Percentiles rank a stretch among this genome's conserved stretches.
Evolutionary conservation across 1,140 invertebrate species (phyloP).

Genomic region (Bombus polaris): DNA sequence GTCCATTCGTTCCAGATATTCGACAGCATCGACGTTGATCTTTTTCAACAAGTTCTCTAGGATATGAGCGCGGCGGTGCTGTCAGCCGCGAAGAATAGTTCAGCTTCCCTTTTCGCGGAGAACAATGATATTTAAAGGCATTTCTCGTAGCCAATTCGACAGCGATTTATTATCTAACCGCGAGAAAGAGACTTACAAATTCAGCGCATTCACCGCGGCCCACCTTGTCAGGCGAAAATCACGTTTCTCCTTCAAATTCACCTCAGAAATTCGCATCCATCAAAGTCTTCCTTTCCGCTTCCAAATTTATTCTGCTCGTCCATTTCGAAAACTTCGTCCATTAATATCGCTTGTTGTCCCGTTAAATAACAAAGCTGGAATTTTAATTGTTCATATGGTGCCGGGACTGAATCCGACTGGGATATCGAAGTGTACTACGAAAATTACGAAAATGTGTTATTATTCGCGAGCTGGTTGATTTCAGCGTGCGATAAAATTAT

Average conservation of each 20-base stretch:
- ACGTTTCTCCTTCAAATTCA: neutral
- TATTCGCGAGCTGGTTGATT: neutral
- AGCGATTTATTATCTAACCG: slow-evolving; percentile 17
- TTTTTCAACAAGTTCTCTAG: neutral
- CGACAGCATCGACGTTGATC: neutral
- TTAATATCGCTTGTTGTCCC: neutral
- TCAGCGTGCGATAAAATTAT: slow-evolving; percentile 24
- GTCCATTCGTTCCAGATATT: neutral
- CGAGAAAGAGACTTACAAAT: slow-evolving; percentile 1
- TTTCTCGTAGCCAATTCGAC: neutral
- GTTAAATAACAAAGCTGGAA: no score
- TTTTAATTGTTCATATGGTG: no score
- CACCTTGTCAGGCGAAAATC: slow-evolving; percentile 15
- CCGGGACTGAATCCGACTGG: no score
- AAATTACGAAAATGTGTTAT: neutral
- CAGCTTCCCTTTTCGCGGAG: neutral
- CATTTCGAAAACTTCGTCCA: neutral
- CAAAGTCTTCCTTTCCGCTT: neutral
- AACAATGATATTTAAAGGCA: slow-evolving; percentile 14
- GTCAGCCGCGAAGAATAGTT: neutral
- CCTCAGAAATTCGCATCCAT: slow-evolving; percentile 11
- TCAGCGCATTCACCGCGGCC: slow-evolving; percentile 5
- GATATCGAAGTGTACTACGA: no score
- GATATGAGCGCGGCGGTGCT: neutral
- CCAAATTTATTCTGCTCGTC: neutral